phyloP scores from a whole-genome alignment of 2,797 vertebrate species.

The Tragelaphus oryx region DNA sequence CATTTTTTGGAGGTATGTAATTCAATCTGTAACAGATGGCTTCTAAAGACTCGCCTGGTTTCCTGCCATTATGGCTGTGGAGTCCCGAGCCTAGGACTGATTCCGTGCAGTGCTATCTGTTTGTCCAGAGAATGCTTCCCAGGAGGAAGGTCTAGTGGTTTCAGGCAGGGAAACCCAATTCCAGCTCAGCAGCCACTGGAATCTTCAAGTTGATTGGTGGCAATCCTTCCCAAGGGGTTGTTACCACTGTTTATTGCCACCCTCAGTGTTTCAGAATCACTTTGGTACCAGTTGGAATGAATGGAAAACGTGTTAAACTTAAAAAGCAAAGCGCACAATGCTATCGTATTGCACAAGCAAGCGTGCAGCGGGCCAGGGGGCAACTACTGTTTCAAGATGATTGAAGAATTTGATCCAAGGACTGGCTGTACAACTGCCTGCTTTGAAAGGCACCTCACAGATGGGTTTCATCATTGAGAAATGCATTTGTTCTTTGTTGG shows the following conservation, averaged over 20 bases:
- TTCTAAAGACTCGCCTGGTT: background rate
- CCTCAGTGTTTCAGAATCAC: background rate
- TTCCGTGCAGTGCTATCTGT: accelerated
- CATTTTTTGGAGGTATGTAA: background rate
- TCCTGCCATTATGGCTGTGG: background rate
- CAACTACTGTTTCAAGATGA: slow-evolving; percentile 54
- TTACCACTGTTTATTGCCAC: background rate
- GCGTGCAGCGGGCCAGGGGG: background rate
- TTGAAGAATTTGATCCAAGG: slow-evolving; percentile 31
- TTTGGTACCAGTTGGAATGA: slow-evolving; percentile 44
- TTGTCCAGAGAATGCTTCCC: background rate
- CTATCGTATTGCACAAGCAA: slow-evolving; percentile 33
- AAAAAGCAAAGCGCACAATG: background rate
- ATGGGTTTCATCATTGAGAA: slow-evolving; percentile 61
- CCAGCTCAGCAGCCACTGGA: background rate
- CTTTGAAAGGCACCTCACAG: slow-evolving; percentile 55
- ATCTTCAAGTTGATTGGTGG: background rate
- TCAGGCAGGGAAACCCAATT: background rate
- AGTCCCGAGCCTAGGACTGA: background rate
- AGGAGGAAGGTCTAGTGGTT: background rate
- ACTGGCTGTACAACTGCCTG: background rate
- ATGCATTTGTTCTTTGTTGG: slow-evolving; percentile 52
- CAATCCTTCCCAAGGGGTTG: background rate
- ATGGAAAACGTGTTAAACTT: slow-evolving; percentile 50
- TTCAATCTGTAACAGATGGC: background rate